Percentiles rank a stretch among this genome's conserved stretches.
Conservation (phyloP, 2,113 vertebrate genomes). For the Clarias macrocephalus region DNA sequence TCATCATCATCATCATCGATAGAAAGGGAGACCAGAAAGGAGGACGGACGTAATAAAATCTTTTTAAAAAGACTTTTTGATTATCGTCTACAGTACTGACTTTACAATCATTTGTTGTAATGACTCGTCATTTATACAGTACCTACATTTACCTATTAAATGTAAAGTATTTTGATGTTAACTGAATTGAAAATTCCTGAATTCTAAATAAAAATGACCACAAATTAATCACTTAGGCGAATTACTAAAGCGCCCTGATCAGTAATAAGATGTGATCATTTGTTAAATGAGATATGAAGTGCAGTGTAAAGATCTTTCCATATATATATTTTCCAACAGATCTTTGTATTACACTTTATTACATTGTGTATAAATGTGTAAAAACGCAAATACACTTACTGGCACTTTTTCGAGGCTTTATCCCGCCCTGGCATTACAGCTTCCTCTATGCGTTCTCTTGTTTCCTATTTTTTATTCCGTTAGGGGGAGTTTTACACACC, state of each 20-base stretch:
- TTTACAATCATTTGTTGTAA: not conserved
- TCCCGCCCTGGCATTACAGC: no score
- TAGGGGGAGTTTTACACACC: not conserved
- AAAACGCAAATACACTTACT: not conserved
- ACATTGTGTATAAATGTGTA: not conserved
- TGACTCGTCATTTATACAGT: not conserved
- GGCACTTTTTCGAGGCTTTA: not conserved
- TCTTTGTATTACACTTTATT: not conserved
- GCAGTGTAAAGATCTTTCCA: not conserved
- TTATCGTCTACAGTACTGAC: not conserved
- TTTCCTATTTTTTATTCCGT: not conserved
- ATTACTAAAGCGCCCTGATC: not conserved
- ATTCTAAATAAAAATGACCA: not conserved
- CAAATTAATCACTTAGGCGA: not conserved
- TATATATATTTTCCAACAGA: not conserved
- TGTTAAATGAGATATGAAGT: not conserved
- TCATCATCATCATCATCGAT: not conserved
- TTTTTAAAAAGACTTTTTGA: not conserved
- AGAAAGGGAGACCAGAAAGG: not conserved
- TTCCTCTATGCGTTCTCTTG: not conserved
- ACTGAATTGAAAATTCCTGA: no score
- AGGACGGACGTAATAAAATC: not conserved
- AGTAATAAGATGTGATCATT: not conserved
- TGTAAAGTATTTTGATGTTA: not conserved
- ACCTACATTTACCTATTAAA: not conserved